These are phyloP conservation scores for Poecilia wingei DNA, from an alignment of 2,797 vertebrate species.

Conservation along the genomic window DNA sequence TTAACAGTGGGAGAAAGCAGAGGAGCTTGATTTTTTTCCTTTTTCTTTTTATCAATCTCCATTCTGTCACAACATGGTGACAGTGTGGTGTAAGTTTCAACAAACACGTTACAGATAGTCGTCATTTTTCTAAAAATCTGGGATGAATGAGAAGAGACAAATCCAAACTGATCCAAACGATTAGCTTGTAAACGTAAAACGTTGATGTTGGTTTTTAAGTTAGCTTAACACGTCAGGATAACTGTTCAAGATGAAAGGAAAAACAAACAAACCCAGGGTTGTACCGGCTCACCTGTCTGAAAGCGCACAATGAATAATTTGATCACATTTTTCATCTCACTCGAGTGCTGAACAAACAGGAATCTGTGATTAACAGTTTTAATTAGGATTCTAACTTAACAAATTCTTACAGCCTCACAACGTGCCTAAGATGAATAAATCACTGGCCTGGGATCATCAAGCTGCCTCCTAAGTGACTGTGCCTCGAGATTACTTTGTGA, in stretches of 20 bases:
- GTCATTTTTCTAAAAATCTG: neutral
- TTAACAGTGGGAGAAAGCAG: too few relatives aligned
- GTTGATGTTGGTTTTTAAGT: constrained; percentile 34
- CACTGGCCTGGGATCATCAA: constrained; percentile 78
- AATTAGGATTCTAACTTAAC: constrained; percentile 90
- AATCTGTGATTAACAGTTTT: constrained; percentile 88
- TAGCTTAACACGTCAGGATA: constrained; percentile 50
- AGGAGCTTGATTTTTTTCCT: too few relatives aligned
- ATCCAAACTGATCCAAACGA: constrained; percentile 42
- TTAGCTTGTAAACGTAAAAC: constrained; percentile 36
- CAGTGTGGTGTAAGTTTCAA: too few relatives aligned
- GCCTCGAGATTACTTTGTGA: constrained; percentile 75
- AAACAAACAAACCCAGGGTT: constrained; percentile 35
- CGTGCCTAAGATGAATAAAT: constrained; percentile 81
- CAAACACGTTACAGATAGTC: too few relatives aligned
- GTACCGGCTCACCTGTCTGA: constrained; percentile 87
- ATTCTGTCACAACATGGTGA: too few relatives aligned
- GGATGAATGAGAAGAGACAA: constrained; percentile 39
- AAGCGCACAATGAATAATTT: constrained; percentile 89
- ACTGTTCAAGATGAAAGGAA: constrained; percentile 39
- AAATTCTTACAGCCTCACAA: constrained; percentile 82
- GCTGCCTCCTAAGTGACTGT: constrained; percentile 76
- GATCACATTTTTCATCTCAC: constrained; percentile 91
- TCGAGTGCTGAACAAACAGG: constrained; percentile 89
- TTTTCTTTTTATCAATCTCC: too few relatives aligned